Evolutionary conservation across 2,797 vertebrate genomes (phyloP).

Genomic region (Thaleichthys pacificus): DNA sequence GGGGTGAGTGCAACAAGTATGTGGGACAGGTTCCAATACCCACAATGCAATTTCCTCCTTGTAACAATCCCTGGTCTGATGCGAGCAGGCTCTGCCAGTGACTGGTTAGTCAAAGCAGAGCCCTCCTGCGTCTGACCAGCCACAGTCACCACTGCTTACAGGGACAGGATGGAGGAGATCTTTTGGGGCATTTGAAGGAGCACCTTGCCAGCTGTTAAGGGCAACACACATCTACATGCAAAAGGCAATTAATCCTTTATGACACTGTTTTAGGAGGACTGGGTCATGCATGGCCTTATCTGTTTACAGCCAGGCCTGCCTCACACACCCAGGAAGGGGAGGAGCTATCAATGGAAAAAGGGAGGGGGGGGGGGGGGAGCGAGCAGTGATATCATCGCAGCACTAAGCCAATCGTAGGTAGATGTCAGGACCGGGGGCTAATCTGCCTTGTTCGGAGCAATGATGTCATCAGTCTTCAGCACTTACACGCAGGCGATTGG

Average conservation of each 20-base stretch:
- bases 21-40: conserved; percentile 43
- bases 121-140: not conserved
- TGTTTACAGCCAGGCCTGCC: conserved; percentile 54
- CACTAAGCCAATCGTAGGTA: conserved; percentile 14
- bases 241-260: conserved; percentile 50
- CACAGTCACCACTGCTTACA: conserved; percentile 26
- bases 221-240: conserved; percentile 63
- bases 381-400: conserved; percentile 56
- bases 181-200: conserved; percentile 51
- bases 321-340: conserved; percentile 47
- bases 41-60: conserved; percentile 7
- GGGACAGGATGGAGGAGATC: conserved; percentile 26
- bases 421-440: conserved; percentile 10
- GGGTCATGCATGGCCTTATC: conserved; percentile 37
- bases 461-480: conserved; percentile 60
- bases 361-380: conserved; percentile 40
- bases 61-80: conserved; percentile 17
- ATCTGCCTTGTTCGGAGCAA: conserved; percentile 44
- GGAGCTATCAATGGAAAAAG: conserved; percentile 55
- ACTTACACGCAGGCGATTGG: conserved; percentile 72
- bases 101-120: conserved; percentile 23
- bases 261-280: conserved; percentile 41
- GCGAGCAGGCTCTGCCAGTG: conserved; percentile 16
- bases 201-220: conserved; percentile 25
- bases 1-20: conserved; percentile 24